phyloP scores from a whole-genome alignment of 2,113 vertebrate genomes.

The Sprattus sprattus region DNA sequence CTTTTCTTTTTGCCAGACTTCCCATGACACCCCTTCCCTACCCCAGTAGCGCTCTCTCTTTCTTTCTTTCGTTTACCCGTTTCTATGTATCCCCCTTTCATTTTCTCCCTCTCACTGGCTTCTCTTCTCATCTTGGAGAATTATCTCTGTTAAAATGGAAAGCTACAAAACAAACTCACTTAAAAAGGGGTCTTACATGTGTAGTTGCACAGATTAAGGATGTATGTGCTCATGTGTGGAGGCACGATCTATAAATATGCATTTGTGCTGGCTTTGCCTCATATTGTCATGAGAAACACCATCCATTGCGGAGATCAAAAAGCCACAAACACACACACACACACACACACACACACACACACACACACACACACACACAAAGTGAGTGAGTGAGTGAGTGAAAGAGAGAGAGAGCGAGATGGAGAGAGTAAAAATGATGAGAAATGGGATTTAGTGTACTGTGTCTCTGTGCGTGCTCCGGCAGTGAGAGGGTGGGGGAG shows the following conservation, averaged over 20 bases:
- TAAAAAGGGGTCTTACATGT: background rate
- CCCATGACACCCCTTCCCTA: background rate
- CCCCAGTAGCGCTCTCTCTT: background rate
- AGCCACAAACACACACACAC: background rate
- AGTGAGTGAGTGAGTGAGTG: no score
- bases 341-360: constrained; percentile 35
- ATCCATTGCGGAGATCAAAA: background rate
- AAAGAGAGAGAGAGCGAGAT: background rate
- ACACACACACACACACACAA: constrained; percentile 46
- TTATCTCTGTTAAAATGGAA: background rate
- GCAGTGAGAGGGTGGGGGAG: background rate
- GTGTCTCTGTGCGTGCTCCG: background rate
- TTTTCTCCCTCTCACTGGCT: background rate
- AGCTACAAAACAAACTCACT: background rate
- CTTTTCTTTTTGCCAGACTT: background rate
- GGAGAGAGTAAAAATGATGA: background rate
- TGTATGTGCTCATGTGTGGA: background rate
- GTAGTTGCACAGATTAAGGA: background rate
- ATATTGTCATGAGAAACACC: background rate
- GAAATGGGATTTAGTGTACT: background rate
- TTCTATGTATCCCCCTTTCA: background rate
- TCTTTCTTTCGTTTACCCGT: background rate
- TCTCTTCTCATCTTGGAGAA: background rate
- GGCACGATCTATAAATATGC: background rate
- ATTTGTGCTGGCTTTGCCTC: background rate